Conservation (phyloP, 2,113 vertebrate genomes). For the Chlorodrepanis virens region DNA sequence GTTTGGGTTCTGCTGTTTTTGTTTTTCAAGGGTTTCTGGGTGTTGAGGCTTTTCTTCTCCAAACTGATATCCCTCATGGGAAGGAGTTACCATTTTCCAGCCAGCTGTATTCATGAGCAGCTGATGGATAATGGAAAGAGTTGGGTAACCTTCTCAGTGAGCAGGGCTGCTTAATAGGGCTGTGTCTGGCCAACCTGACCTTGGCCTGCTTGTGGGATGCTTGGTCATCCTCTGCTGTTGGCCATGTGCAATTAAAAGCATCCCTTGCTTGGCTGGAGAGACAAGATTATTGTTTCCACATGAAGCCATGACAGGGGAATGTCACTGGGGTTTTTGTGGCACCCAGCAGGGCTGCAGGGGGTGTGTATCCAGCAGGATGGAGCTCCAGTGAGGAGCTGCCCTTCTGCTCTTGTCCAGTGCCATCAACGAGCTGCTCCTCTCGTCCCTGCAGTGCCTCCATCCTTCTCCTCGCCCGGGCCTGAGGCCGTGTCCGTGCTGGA, state of each 20-base stretch:
- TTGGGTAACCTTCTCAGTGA: background rate
- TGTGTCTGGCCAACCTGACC: constrained; percentile 4
- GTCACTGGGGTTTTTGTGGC: background rate
- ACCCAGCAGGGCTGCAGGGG: background rate
- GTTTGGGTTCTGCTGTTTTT: constrained; percentile 61
- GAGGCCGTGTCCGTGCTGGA: background rate
- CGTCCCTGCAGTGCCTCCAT: constrained; percentile 59
- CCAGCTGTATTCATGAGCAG: constrained; percentile 40
- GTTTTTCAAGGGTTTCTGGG: constrained; percentile 60
- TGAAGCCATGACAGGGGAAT: background rate
- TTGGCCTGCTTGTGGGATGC: background rate
- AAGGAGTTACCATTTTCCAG: constrained; percentile 7
- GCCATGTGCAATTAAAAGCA: background rate
- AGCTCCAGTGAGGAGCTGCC: background rate
- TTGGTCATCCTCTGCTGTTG: background rate
- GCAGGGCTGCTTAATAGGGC: background rate
- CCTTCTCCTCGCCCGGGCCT: constrained; percentile 15
- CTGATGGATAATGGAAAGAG: constrained; percentile 16
- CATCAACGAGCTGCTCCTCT: background rate
- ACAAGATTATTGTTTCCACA: background rate
- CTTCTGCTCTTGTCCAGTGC: background rate
- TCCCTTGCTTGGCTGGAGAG: background rate
- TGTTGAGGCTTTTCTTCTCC: constrained; percentile 29
- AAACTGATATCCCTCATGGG: constrained; percentile 16
- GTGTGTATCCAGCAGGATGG: background rate